phyloP scores from a whole-genome alignment of 1,140 invertebrate species.

The Nomia melanderi region DNA sequence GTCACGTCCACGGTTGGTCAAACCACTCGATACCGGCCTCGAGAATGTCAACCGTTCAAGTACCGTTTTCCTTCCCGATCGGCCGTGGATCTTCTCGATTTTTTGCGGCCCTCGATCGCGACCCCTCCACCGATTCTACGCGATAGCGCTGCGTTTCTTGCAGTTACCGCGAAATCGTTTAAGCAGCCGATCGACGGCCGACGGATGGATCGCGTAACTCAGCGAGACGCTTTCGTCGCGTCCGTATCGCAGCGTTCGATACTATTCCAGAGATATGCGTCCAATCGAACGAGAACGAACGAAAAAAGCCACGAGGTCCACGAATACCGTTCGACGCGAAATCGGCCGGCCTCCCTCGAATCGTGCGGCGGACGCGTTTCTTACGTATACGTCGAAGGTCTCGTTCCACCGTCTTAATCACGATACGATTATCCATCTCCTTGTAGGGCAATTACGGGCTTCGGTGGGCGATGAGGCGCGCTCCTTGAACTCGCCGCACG shows the following conservation, averaged over 20 bases:
- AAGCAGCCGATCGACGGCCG: constrained; percentile 7
- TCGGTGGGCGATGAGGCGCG: constrained; percentile 13
- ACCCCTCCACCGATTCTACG: constrained; percentile 3
- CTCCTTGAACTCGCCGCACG: background rate
- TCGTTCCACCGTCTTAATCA: constrained; percentile 35
- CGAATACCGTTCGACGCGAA: too few relatives aligned
- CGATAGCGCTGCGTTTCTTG: constrained; percentile 29
- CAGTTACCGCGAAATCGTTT: background rate
- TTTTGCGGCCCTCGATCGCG: constrained; percentile 36
- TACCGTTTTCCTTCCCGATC: constrained; percentile 69
- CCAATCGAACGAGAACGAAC: too few relatives aligned
- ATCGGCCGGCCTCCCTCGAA: too few relatives aligned
- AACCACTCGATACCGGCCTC: constrained; percentile 63
- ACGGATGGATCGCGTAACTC: background rate
- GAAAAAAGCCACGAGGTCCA: too few relatives aligned
- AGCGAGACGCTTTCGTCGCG: background rate
- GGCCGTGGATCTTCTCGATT: constrained; percentile 50
- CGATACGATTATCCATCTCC: constrained; percentile 38
- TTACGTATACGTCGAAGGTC: constrained; percentile 15
- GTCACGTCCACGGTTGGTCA: constrained; percentile 65
- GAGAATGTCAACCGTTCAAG: constrained; percentile 72
- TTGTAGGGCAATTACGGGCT: constrained; percentile 12
- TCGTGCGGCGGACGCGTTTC: constrained; percentile 21
- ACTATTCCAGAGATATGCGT: too few relatives aligned
- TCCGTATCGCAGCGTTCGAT: too few relatives aligned